Evolutionary conservation across 2,888 invertebrate species (phyloP), one percentile per base, ranked within the genome.

Genomic region (Siphonodentalium dalli): DNA sequence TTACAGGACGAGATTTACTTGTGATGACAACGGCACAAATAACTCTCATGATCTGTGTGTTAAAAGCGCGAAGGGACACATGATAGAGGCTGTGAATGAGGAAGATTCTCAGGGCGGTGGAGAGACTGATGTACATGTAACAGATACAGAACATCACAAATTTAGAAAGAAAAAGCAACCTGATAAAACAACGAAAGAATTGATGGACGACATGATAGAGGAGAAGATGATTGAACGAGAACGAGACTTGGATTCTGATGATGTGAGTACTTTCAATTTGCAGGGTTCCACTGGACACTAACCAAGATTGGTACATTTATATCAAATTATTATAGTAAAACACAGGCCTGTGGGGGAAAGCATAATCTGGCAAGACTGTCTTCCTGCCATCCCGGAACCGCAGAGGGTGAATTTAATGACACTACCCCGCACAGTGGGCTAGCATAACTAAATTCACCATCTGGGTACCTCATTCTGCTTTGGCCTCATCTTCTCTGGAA

Each of bases 131-230:
- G 4, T 15, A 45, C 21, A 39, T 38, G 18, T 6, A 11, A 20
- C 35, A 27, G 18, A 41, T 6, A 47, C 31, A 18, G 18, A 18
- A 13, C 24, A 31, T 11, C 4, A 4, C 4, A 3, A 42, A 52
- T 37, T 51, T 38, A 51, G 48, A 50, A 50, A 46, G 42, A 42
- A 46, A 23, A 42, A 38, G 21, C 56, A 49, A 43, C 59, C 42
- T 40, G 68, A 69, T 31, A 44, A 48, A 21, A 66, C 62, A 39
- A 59, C 58, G 13, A 63, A 51, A 43, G 45, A 52, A 46, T 58
- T 62, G 46, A 61, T 69, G 69, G 61, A 60, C 6, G 49, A 71
- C 40, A 68, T 57, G n/a, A 75, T 75, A 46, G 75, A 74, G 54
- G 73, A 74, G 43, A 72, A 66, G 40, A 61, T 74, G 63, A 73